These are phyloP conservation scores for Oreochromis tanganicae DNA, from an alignment of 2,113 vertebrate genomes.

Conservation along the genomic window DNA sequence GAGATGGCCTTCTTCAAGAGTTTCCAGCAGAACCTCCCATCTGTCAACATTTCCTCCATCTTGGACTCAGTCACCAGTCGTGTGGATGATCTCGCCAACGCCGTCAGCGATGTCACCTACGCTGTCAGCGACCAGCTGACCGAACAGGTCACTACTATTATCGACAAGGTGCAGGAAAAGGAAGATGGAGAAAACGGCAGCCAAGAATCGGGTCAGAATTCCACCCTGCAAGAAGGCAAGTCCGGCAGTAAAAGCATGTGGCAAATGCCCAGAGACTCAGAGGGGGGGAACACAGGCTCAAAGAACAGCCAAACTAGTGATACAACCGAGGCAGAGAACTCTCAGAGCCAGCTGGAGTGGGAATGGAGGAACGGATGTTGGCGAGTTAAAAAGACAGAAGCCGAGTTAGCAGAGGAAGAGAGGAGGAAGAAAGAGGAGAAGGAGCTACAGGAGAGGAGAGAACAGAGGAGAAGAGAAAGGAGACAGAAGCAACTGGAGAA, in stretches of 20 bases:
- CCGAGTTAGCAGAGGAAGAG: constrained; percentile 58
- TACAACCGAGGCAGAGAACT: not conserved
- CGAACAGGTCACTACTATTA: constrained; percentile 85
- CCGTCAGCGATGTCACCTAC: constrained; percentile 82
- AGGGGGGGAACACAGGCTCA: not conserved
- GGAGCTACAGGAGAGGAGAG: constrained; percentile 44
- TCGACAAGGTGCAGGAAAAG: constrained; percentile 75
- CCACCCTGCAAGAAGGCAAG: constrained; percentile 16
- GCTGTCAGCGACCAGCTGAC: constrained; percentile 85
- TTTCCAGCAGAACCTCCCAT: constrained; percentile 86
- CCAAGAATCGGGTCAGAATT: constrained; percentile 2
- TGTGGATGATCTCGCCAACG: constrained; percentile 82
- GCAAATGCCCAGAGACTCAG: constrained; percentile 26
- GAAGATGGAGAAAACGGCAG: constrained; percentile 47
- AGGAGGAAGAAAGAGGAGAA: constrained; percentile 46
- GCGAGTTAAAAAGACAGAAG: constrained; percentile 61
- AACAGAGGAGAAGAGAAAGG: constrained; percentile 55
- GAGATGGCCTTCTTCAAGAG: constrained; percentile 91
- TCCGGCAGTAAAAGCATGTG: constrained; percentile 23
- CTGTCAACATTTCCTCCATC: constrained; percentile 83
- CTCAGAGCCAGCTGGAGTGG: constrained; percentile 52
- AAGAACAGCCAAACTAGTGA: constrained; percentile 24
- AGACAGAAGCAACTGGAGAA: constrained; percentile 49
- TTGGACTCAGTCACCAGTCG: constrained; percentile 83
- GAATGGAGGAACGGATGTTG: constrained; percentile 67